A percentile compares a stretch with the other conserved stretches of the same genome.
Evolutionary conservation across 2,888 invertebrate genomes (phyloP).

Genomic region (Pyrgus malvae): DNA sequence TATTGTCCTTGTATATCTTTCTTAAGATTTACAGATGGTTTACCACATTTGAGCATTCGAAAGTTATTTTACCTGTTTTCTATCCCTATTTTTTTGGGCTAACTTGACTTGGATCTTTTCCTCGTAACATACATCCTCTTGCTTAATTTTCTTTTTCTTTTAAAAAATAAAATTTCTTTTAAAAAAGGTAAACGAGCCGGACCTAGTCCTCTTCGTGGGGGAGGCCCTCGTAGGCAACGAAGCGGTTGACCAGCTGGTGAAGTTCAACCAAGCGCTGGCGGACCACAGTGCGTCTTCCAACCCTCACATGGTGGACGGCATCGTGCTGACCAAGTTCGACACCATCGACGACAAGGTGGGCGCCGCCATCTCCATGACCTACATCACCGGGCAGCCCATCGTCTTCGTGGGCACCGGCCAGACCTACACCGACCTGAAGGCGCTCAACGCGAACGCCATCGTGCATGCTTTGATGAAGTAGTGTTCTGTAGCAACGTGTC

Average conservation of each 20-base stretch:
- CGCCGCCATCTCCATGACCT: constrained; percentile 99
- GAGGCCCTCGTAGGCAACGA: constrained; percentile 99
- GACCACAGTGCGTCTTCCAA: constrained; percentile 90
- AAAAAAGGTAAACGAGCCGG: constrained; percentile 93
- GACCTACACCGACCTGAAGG: constrained; percentile 98
- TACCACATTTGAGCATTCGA: too few relatives aligned
- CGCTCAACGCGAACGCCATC: constrained; percentile 97
- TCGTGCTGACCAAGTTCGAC: constrained; percentile 99
- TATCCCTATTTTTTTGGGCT: too few relatives aligned
- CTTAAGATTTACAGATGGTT: too few relatives aligned
- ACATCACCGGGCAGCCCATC: constrained; percentile 99
- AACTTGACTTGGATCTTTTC: too few relatives aligned
- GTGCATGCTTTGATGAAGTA: constrained; percentile 97
- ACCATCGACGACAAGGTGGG: constrained; percentile 99
- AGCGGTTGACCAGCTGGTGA: constrained; percentile 99
- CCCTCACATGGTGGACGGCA: constrained; percentile 98
- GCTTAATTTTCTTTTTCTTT: too few relatives aligned
- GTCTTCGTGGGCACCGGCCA: constrained; percentile 99
- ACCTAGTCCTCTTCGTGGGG: constrained; percentile 99
- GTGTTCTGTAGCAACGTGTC: too few relatives aligned
- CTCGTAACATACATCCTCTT: too few relatives aligned
- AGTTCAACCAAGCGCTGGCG: constrained; percentile 98
- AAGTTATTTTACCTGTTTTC: too few relatives aligned
- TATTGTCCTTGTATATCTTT: too few relatives aligned
- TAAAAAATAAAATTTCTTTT: background rate